Base-by-base conservation (phyloP, 1,140 invertebrate species). In the Trinorchestia longiramus region DNA sequence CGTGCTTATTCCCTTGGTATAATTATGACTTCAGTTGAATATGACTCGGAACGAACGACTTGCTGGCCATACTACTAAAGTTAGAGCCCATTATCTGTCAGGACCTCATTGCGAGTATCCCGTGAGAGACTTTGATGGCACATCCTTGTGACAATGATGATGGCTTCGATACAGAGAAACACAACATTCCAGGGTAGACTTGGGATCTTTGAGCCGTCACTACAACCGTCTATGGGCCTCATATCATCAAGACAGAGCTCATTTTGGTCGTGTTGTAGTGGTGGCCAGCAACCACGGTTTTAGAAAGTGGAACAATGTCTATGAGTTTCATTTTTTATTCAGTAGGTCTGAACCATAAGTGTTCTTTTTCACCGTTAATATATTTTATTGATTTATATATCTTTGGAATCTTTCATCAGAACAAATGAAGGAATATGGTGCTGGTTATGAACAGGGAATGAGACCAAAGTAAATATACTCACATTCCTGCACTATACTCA, bases 11-110 rank as follows among this genome's bases (percentile, higher is more conserved):
- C 41, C 88, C 23, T 6, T 42, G 43, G 88, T 19, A 41, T 90
- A 90, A 90, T 90, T 90, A 42, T 42, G 88, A 41, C n/a, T 90
- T 90, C n/a, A 90, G 88, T 42, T 90, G n/a, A 90, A 90, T 90
- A 90, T 90, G 88, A 90, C 88, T 43, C 15, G 43, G 4, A 42
- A 41, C 88, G 11, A 90, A 90, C 88, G 88, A 90, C 88, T 90
- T 90, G 43, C 88, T 15, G 43, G 41, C 88, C 88, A 42, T 90
- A 43, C 88, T 15, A 42, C 88, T 42, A 41, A 43, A 90, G n/a
- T 90, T 42, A 90, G 88, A 90, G 88, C 3, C 88, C 88, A 90
- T 90, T 90, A 90, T 42, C 11, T 90, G 36, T 28, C 88, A 41
- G n/a, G 8, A 42, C 41, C 62, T 90, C 43, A 90, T 42, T 19